phyloP scores from a whole-genome alignment of 2,888 invertebrate species.

The Dolomedes plantarius region DNA sequence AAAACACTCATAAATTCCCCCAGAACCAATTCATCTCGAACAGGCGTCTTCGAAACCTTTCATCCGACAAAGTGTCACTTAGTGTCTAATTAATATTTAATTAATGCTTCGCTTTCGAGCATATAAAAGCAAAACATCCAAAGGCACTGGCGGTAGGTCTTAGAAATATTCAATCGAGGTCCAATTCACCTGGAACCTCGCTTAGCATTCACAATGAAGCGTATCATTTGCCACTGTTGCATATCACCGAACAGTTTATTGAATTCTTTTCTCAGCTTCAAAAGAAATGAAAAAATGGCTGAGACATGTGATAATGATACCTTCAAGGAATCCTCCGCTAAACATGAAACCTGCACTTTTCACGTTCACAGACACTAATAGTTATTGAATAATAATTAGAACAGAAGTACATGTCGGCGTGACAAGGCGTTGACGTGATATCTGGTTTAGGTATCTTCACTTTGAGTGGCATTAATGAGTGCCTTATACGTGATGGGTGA shows the following conservation, averaged over 20 bases:
- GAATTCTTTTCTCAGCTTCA: neutral
- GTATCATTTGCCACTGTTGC: neutral
- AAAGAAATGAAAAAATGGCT: constrained; percentile 6
- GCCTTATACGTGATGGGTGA: neutral
- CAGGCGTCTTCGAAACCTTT: neutral
- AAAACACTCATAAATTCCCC: too few relatives aligned
- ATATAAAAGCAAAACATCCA: neutral
- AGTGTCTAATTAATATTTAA: neutral
- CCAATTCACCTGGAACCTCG: neutral
- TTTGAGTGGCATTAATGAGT: constrained; percentile 10
- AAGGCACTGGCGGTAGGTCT: neutral
- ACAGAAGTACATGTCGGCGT: constrained; percentile 22
- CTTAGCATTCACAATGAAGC: neutral
- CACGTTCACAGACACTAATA: constrained; percentile 60
- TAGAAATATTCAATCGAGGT: neutral
- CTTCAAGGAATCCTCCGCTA: constrained; percentile 40
- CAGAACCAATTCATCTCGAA: too few relatives aligned
- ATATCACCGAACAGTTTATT: neutral
- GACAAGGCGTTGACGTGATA: constrained; percentile 7
- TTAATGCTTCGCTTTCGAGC: neutral
- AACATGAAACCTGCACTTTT: constrained; percentile 68
- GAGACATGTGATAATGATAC: constrained; percentile 62
- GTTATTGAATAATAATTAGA: constrained; percentile 66
- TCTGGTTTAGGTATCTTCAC: neutral
- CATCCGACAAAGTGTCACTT: neutral